Percentiles rank a stretch among this genome's conserved stretches.
These are phyloP conservation scores for Drosophila truncata DNA, from an alignment of 1,140 invertebrate species.

Conservation along the genomic window DNA sequence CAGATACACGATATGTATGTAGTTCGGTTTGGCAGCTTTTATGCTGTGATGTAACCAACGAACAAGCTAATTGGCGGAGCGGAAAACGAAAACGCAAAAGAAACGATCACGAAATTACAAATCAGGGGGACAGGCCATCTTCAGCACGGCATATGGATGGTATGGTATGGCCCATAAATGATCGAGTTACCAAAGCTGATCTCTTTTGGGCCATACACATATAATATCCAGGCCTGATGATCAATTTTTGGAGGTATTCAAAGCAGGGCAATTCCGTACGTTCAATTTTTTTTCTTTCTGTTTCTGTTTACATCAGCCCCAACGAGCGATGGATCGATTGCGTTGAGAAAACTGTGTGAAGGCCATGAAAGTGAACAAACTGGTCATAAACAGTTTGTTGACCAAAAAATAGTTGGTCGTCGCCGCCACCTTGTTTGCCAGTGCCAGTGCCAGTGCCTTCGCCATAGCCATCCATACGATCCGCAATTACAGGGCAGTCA, in stretches of 20 bases:
- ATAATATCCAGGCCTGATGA: constrained; percentile 5
- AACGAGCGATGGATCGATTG: constrained; percentile 37
- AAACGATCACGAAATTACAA: constrained; percentile 63
- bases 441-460: not conserved
- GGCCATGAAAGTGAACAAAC: constrained; percentile 82
- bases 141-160: constrained; percentile 24
- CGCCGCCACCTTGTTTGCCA: constrained; percentile 31
- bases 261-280: constrained; percentile 69
- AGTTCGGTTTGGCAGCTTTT: constrained; percentile 64
- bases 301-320: constrained; percentile 26
- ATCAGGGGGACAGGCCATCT: constrained; percentile 50
- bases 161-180: constrained; percentile 47
- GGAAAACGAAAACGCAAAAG: constrained; percentile 64
- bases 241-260: constrained; percentile 63
- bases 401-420: constrained; percentile 61
- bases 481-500: constrained; percentile 50
- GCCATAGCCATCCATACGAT: constrained; percentile 22
- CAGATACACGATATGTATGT: constrained; percentile 25
- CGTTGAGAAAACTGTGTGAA: constrained; percentile 76
- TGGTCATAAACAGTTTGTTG: constrained; percentile 80
- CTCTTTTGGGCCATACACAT: constrained; percentile 8
- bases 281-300: constrained; percentile 55
- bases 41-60: constrained; percentile 69
- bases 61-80: constrained; percentile 73
- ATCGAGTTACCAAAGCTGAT: constrained; percentile 51